These are phyloP conservation scores for Podotricha telesiphe DNA, from an alignment of 2,888 invertebrate species.

Conservation along the genomic window DNA sequence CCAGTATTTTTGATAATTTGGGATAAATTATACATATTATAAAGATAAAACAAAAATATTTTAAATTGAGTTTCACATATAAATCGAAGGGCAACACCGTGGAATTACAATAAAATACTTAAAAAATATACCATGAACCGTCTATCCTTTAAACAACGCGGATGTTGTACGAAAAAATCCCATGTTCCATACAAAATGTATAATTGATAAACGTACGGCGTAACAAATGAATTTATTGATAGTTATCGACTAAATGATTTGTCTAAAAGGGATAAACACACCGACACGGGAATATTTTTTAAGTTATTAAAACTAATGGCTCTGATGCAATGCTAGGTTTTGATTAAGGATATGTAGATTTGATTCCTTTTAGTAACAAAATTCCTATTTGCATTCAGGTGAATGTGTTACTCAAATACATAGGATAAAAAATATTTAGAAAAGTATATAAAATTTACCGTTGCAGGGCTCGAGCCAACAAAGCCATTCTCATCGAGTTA, in stretches of 20 bases:
- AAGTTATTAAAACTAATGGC: conserved; percentile 39
- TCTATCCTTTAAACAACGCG: conserved; percentile 33
- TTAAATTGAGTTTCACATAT: neutral
- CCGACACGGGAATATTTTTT: conserved; percentile 43
- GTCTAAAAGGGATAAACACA: conserved; percentile 42
- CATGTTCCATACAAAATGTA: conserved; percentile 50
- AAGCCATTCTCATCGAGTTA: no score
- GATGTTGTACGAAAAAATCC: conserved; percentile 36
- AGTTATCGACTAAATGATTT: conserved; percentile 37
- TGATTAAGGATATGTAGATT: no score
- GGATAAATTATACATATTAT: no score
- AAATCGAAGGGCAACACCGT: neutral
- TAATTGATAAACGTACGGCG: conserved; percentile 50
- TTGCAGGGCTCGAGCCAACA: no score
- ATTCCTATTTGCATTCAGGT: no score
- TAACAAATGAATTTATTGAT: conserved; percentile 50
- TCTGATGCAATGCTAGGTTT: no score
- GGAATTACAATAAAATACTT: neutral
- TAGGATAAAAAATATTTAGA: no score
- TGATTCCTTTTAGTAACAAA: no score
- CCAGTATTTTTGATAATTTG: no score
- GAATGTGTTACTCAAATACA: no score
- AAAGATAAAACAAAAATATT: no score
- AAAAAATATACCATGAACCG: neutral
- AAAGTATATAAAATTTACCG: no score